These are phyloP conservation scores for Dasypolia templi DNA, from an alignment of 2,888 invertebrate genomes.

Conservation along the genomic window DNA sequence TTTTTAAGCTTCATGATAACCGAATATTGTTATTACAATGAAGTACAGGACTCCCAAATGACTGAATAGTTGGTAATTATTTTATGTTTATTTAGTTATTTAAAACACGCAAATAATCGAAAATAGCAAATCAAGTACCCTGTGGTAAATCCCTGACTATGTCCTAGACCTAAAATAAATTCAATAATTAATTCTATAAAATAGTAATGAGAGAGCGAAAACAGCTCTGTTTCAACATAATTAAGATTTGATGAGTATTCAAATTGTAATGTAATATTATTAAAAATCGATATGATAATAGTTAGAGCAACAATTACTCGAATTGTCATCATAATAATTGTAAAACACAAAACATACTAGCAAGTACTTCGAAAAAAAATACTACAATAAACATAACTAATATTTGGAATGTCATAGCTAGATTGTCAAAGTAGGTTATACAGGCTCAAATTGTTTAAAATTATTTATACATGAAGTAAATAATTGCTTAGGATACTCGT, in stretches of 20 bases:
- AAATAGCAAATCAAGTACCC: constrained; percentile 67
- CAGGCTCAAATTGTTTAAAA: background rate
- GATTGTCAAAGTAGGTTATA: constrained; percentile 31
- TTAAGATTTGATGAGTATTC: constrained; percentile 62
- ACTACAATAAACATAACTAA: constrained; percentile 7
- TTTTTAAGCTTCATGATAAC: background rate
- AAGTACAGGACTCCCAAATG: constrained; percentile 21
- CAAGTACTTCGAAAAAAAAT: background rate
- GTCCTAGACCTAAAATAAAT: constrained; percentile 24
- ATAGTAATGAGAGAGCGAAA: constrained; percentile 38
- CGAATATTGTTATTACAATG: constrained; percentile 7
- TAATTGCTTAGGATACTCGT: background rate
- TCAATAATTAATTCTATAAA: constrained; percentile 10
- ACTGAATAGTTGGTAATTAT: background rate
- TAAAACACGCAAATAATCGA: constrained; percentile 38
- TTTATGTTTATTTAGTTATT: background rate
- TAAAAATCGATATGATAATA: constrained; percentile 10
- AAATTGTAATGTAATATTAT: constrained; percentile 3
- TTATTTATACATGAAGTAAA: background rate
- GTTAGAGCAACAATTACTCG: background rate
- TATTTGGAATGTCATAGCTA: constrained; percentile 50
- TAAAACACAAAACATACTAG: constrained; percentile 2
- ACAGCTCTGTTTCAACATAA: constrained; percentile 7
- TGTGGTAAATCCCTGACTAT: constrained; percentile 58
- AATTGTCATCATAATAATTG: constrained; percentile 24